Conservation (phyloP, 2,797 vertebrate genomes). For the Fistularia tabacaria region DNA sequence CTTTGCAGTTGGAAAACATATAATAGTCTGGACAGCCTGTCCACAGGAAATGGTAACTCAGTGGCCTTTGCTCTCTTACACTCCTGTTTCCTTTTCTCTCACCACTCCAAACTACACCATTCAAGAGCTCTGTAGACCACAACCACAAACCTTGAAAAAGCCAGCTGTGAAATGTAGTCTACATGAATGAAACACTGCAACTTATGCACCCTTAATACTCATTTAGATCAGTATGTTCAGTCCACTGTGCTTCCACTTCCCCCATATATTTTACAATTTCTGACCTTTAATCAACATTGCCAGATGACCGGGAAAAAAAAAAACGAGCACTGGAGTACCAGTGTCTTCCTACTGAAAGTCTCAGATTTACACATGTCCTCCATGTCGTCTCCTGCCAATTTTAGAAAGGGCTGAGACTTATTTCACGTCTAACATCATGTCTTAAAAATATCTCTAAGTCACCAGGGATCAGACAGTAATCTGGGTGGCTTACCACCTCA, state of each 20-base stretch:
- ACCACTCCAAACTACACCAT: constrained; percentile 27
- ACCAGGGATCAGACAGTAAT: constrained; percentile 62
- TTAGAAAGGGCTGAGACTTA: constrained; percentile 36
- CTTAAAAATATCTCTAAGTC: constrained; percentile 71
- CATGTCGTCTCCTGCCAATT: constrained; percentile 34
- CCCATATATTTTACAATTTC: constrained; percentile 6
- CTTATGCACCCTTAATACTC: constrained; percentile 14
- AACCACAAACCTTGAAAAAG: constrained; percentile 46
- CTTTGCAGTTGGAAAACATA: constrained; percentile 33
- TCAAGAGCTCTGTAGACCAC: constrained; percentile 38
- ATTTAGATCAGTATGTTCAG: constrained; percentile 13
- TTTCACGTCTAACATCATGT: constrained; percentile 72
- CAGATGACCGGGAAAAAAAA: constrained; percentile 1
- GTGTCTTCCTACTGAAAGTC: constrained; percentile 12
- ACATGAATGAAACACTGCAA: constrained; percentile 25
- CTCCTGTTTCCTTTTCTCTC: constrained; percentile 7
- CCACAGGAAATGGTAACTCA: constrained; percentile 63
- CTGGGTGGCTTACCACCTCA: constrained; percentile 63
- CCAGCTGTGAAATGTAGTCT: constrained; percentile 8
- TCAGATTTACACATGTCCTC: constrained; percentile 18
- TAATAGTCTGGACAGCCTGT: constrained; percentile 49
- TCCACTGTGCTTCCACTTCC: constrained; percentile 4
- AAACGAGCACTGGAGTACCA: background rate
- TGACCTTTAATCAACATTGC: constrained; percentile 1
- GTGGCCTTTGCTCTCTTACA: constrained; percentile 51